phyloP scores from a whole-genome alignment of 2,113 vertebrate genomes.

The Pagrus major region DNA sequence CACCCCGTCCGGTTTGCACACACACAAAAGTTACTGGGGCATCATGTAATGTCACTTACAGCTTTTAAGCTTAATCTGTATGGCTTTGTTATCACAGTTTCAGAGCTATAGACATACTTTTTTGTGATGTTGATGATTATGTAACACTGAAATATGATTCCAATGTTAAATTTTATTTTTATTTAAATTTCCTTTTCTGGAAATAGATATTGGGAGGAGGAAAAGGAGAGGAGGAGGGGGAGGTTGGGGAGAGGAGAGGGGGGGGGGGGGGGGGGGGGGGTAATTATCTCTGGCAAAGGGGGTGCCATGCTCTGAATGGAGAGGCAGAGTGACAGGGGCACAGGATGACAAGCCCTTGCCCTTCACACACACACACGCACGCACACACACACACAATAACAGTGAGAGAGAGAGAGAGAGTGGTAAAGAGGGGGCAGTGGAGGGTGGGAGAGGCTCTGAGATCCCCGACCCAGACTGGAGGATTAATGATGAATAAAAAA shows the following conservation, averaged over 20 bases:
- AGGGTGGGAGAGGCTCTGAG: conserved; percentile 68
- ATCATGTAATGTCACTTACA: not conserved
- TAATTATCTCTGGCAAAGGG: conserved; percentile 65
- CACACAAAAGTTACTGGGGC: not conserved
- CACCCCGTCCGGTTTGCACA: not conserved
- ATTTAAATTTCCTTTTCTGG: not conserved
- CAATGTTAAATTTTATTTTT: not conserved
- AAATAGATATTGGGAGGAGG: not conserved
- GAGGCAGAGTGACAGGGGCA: conserved; percentile 57
- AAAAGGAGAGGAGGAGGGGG: not conserved
- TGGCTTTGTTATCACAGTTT: not conserved
- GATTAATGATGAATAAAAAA: conserved; percentile 80
- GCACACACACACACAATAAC: conserved; percentile 39
- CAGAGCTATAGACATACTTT: not conserved
- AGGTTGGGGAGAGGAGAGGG: not conserved
- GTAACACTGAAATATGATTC: not conserved
- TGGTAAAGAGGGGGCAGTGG: conserved; percentile 52
- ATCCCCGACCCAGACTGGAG: conserved; percentile 70
- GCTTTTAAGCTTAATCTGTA: not conserved
- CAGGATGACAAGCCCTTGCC: conserved; percentile 57
- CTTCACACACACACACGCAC: conserved; percentile 39
- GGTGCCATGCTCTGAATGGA: conserved; percentile 50
- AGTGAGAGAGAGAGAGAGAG: conserved; percentile 22
- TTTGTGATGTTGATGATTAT: not conserved
- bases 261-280: conserved; percentile 1